Base-by-base conservation (phyloP, 2,113 vertebrate genomes). In the Sphaerodactylus townsendi region DNA sequence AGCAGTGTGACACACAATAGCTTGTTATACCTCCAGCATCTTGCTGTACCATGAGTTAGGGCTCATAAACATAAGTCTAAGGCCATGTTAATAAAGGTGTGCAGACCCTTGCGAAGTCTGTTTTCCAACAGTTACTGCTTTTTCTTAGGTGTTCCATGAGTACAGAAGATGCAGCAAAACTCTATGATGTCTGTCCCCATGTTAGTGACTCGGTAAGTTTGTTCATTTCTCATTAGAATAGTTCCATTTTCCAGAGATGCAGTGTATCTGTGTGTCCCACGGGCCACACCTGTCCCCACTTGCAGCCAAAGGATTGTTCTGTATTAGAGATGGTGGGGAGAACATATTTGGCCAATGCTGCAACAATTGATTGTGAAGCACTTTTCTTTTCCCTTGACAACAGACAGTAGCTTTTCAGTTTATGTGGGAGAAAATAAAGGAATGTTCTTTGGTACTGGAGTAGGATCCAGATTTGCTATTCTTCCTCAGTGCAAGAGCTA, bases 121-220 rank as follows among this genome's bases (percentile, higher is more conserved):
- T 65, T 79, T 69, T 70, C 65, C 0, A 0, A 78, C 23, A 68
- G 10, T 62, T 71, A 17, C 79, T 53, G 62, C 85, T 92, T 79
- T 79, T 90, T 91, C 88, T 21, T 93, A 99, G 99, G 93, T 99
- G 99, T 96, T 99, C 98, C 53, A 99, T 99, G 99, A 99, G 97
- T 84, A 98, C 98, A 64, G 98, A 99, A 91, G 99, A 99, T 44
- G 99, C 98, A 9, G 97, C 98, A 91, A 99, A 99, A 94, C 97
- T 99, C 56, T 99, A 99, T 17, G 99, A 99, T 0, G 97, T 99
- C 87, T 99, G 98, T 90, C 99, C 98, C 17, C 99, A 99, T 0
- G 97, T 99, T 96, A 99, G 98, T 21, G 98, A 99, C 92, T 98
- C 98, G 94, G 99, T 99, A 96, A 65, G 89, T 83, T 23, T 70